Base-by-base conservation (phyloP, 2,113 vertebrate genomes). In the Dinomys branickii region DNA sequence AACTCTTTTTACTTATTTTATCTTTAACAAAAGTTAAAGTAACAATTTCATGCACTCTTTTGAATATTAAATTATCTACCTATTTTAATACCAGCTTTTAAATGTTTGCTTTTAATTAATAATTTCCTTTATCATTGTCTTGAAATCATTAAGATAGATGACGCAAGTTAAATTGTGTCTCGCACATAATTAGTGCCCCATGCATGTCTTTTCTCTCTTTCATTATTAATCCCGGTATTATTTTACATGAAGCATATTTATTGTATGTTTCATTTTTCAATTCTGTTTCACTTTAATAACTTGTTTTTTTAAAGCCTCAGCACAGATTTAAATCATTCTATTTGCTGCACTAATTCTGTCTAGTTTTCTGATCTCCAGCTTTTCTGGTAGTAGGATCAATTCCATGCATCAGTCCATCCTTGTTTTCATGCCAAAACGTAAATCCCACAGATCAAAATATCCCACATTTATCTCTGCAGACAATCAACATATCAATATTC, bases 401-500 rank as follows among this genome's bases (percentile, higher is more conserved):
- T 5, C 5, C 24, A 50, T 63, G 33, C 28, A 88, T 65, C 85
- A 95, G 35, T 22, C 10, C 1, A 63, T 6, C 24, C 5, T 20
- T 56, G 22, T 56, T 93, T 84, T 22, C 50, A 67, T 33, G 47
- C 16, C 63, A 35, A 93, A 97, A 50, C 22, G 69, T 92, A 97
- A 95, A 95, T 96, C 20, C 2, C 52, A 84, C 26, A 59, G 54
- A 96, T 84, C 87, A 90, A 90, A 85, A 94, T 67, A 84, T 26
- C 52, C 65, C 56, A 88, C 84, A 95, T 92, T 94, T 85, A 77
- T 97, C 88, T 90, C 95, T 95, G 4, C 54, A 97, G 80, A 92
- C 77, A 92, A 96, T 94, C 75, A 96, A 97, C 92, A 50, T 97
- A 85, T 95, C 95, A 97, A 90, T 96, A 97, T 83, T 50, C 71